Evolutionary conservation across 2,797 vertebrate genomes (phyloP), one percentile per base, ranked within the genome.

Genomic region (Aselliscus stoliczkanus): DNA sequence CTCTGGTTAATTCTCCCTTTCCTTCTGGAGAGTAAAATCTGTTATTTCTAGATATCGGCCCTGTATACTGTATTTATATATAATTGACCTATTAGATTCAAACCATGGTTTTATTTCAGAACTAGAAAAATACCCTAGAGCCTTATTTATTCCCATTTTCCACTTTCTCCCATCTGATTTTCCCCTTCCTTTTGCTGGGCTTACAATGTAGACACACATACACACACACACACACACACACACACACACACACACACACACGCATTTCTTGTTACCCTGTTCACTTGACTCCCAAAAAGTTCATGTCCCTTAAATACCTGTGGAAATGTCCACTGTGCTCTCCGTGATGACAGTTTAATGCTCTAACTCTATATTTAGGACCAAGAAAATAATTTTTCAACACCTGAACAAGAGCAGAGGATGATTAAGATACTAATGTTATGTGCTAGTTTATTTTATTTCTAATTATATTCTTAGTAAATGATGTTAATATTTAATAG

Each of bases 401-500:
- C 73, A 97, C 76, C 83, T 56, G 90, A 95, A 84, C 21, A 25
- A 96, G 67, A 96, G 65, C 52, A 85, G n/a, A 73, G 62, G 69
- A 90, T 96, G 96, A 97, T 97, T 97, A 95, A 97, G 91, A 95
- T 56, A 96, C 67, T 94, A 96, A 97, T 94, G 96, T 94, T 92
- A 93, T 94, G 80, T 80, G 92, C 62, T 86, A 75, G 86, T 70
- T 98, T 96, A 96, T 96, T 97, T 97, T 96, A 96, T 95, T 96
- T 96, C 97, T 97, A 96, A 96, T 97, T 96, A 96, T 88, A 80
- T 27, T 86, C 94, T 96, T 93, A 93, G 93, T 94, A 96, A 97
- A 94, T 94, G 95, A 91, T 92, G 91, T 95, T 97, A 96, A 97
- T 96, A 97, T 95, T 96, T 96, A 97, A 97, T 88, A 96, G 94